Evolutionary conservation across 92 coral and sea anemone genomes (phyloP).

Genomic region (Actinostola sp.): DNA sequence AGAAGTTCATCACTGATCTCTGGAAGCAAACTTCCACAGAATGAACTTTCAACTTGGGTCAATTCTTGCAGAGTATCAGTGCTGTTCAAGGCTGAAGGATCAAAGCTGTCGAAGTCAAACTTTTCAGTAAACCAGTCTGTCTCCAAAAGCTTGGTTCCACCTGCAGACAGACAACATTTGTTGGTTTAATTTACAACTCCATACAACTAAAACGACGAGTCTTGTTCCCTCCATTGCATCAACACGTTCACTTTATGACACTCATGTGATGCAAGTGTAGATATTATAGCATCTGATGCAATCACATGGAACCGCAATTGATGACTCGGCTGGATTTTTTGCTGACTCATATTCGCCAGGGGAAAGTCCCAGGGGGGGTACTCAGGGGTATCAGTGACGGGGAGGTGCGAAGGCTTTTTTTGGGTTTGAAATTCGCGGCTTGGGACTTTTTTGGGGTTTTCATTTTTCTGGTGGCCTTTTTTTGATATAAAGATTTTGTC

Average conservation of each 20-base stretch:
- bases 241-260: conserved; percentile 7
- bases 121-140: conserved; percentile 95
- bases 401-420: neutral
- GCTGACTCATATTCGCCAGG: neutral
- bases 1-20: conserved; percentile 17
- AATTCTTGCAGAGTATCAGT: conserved; percentile 27
- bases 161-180: conserved; percentile 38
- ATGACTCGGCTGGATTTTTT: conserved; percentile 15
- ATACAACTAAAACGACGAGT: neutral
- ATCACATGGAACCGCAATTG: neutral
- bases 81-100: conserved; percentile 32
- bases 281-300: conserved; percentile 27
- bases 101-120: conserved; percentile 67
- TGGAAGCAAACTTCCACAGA: conserved; percentile 2
- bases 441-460: too few species aligned
- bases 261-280: conserved; percentile 40
- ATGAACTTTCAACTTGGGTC: conserved; percentile 43
- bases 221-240: neutral
- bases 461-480: too few species aligned
- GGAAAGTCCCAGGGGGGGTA: conserved; percentile 11
- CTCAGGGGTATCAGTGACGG: conserved; percentile 3
- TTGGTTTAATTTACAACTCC: conserved; percentile 1
- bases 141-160: conserved; percentile 63
- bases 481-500: too few species aligned
- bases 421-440: conserved; percentile 2